phyloP scores from a whole-genome alignment of 1,140 invertebrate genomes.

The Triops longicaudatus region DNA sequence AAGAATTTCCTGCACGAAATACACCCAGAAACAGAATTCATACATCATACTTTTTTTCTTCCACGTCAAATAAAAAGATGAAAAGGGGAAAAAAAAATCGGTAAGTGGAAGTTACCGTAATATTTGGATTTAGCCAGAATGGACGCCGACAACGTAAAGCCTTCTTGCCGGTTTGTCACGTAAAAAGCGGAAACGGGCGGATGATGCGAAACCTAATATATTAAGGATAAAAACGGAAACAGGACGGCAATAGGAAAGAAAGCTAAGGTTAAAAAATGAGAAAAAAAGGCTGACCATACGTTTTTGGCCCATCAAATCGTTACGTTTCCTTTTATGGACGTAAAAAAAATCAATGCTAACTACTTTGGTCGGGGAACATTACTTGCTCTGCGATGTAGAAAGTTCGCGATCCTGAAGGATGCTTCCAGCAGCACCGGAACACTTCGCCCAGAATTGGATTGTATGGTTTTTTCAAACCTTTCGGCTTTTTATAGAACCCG shows the following conservation, averaged over 20 bases:
- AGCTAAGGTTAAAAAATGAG: background rate
- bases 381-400: constrained; percentile 91
- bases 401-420: constrained; percentile 72
- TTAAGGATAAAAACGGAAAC: constrained; percentile 15
- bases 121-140: constrained; percentile 90
- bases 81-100: background rate
- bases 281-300: constrained; percentile 18
- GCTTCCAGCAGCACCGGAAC: constrained; percentile 83
- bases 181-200: constrained; percentile 91
- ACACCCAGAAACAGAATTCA: constrained; percentile 25
- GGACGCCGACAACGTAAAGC: constrained; percentile 80
- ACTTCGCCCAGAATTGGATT: constrained; percentile 88
- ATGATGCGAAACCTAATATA: constrained; percentile 75
- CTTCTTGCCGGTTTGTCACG: constrained; percentile 87
- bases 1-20: constrained; percentile 58
- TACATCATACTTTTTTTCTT: constrained; percentile 5
- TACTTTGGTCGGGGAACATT: constrained; percentile 29
- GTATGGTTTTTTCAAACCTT: constrained; percentile 88
- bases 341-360: constrained; percentile 13
- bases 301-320: background rate
- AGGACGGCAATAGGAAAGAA: constrained; percentile 36
- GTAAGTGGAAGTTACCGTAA: constrained; percentile 55
- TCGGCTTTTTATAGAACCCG: constrained; percentile 80
- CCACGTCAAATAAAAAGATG: background rate
- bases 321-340: background rate